Evolutionary conservation across 2,113 vertebrate species (phyloP).

Genomic region (Myanophis thanlyinensis): DNA sequence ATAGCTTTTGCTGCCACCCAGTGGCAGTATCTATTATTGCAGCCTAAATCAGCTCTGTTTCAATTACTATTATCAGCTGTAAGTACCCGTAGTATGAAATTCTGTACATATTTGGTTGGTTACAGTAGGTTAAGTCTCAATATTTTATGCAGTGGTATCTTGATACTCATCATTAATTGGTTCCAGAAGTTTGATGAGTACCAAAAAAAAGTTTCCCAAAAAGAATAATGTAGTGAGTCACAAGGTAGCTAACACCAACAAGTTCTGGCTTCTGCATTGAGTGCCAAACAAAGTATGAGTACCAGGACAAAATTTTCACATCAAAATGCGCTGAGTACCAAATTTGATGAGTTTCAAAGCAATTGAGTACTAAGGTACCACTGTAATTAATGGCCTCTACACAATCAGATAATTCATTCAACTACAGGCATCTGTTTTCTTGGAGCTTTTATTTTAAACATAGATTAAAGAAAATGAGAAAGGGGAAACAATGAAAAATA

Average conservation of each 20-base stretch:
- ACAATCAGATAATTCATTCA: neutral
- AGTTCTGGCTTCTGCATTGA: neutral
- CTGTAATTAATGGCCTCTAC: neutral
- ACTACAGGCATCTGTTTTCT: neutral
- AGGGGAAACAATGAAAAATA: neutral
- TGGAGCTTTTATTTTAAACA: neutral
- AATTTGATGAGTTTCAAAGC: neutral
- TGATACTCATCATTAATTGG: too few relatives aligned
- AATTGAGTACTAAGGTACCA: neutral
- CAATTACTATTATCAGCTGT: neutral
- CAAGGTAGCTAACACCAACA: neutral
- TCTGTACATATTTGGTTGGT: neutral
- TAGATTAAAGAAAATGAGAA: neutral
- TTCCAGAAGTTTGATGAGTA: too few relatives aligned
- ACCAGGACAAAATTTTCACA: too few relatives aligned
- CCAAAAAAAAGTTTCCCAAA: too few relatives aligned
- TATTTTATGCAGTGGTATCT: neutral
- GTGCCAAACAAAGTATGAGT: neutral
- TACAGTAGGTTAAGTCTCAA: neutral
- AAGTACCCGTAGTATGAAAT: neutral
- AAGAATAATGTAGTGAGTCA: neutral
- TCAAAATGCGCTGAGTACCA: too few relatives aligned
- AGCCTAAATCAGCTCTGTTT: neutral
- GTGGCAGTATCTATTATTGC: neutral
- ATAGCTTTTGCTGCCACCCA: neutral